Evolutionary conservation across 2,113 vertebrate species (phyloP).

Genomic region (Gambusia affinis): DNA sequence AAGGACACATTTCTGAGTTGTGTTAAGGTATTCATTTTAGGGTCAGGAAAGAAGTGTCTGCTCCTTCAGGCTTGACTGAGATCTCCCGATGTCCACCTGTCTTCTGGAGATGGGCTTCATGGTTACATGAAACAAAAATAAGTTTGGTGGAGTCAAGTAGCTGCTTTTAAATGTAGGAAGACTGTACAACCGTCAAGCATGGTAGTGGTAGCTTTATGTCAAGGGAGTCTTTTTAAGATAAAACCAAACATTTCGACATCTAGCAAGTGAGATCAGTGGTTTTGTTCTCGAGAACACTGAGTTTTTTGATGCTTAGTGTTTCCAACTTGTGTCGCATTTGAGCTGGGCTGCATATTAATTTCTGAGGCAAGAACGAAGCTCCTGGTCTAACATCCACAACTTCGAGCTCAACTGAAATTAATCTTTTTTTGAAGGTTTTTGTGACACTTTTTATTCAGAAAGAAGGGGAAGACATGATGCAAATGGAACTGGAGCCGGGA

Average conservation of each 20-base stretch:
- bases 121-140: neutral
- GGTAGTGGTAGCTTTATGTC: too few species aligned
- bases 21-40: conserved; percentile 27
- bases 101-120: neutral
- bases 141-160: neutral
- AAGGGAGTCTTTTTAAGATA: too few species aligned
- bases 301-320: neutral
- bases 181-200: neutral
- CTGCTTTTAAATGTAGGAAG: too few species aligned
- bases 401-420: too few species aligned
- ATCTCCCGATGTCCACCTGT: neutral
- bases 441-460: too few species aligned
- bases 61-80: neutral
- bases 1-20: conserved; percentile 4
- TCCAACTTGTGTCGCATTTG: neutral
- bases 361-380: neutral
- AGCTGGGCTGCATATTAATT: neutral
- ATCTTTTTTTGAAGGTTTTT: too few species aligned
- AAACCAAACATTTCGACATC: neutral
- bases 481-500: too few species aligned
- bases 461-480: too few species aligned
- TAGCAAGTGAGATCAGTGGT: neutral
- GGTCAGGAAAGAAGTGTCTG: conserved; percentile 26
- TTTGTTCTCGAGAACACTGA: neutral
- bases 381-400: too few species aligned